Conservation (phyloP, 2,113 vertebrate genomes). For the Xyrauchen texanus region DNA sequence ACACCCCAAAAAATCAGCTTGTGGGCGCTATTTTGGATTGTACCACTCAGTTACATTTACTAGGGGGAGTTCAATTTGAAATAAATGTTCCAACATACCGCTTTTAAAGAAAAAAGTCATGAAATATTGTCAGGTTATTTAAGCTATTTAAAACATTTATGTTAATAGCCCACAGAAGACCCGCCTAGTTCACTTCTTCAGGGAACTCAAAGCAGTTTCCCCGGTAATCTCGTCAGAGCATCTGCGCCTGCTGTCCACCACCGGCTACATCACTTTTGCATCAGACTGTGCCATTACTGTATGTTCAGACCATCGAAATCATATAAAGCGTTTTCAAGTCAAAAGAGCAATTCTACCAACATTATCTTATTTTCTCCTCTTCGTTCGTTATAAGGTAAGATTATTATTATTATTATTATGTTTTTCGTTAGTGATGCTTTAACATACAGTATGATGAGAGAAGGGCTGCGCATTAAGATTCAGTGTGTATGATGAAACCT, state of each 20-base stretch:
- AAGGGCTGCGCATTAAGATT: slow-evolving; percentile 48
- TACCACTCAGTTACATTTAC: slow-evolving; percentile 31
- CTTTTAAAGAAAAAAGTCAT: background rate
- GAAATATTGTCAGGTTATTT: background rate
- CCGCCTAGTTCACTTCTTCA: background rate
- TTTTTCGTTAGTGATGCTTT: background rate
- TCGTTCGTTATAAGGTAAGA: slow-evolving; percentile 33
- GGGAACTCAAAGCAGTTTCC: background rate
- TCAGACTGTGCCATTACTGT: slow-evolving; percentile 13
- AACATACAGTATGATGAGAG: background rate
- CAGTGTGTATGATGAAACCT: slow-evolving; percentile 73
- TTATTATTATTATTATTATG: background rate
- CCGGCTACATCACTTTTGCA: slow-evolving; percentile 17
- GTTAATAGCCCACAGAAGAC: background rate
- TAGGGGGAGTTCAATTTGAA: background rate
- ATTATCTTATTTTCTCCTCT: background rate
- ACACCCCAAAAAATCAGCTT: slow-evolving; percentile 12
- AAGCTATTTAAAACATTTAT: background rate
- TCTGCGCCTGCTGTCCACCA: slow-evolving; percentile 19
- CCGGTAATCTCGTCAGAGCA: background rate
- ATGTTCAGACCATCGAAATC: background rate
- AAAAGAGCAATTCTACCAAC: background rate
- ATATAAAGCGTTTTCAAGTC: too few relatives aligned
- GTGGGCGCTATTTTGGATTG: slow-evolving; percentile 27
- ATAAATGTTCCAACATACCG: background rate